Evolutionary conservation across 2,888 invertebrate genomes (phyloP).

Genomic region (Perithous albicinctus): DNA sequence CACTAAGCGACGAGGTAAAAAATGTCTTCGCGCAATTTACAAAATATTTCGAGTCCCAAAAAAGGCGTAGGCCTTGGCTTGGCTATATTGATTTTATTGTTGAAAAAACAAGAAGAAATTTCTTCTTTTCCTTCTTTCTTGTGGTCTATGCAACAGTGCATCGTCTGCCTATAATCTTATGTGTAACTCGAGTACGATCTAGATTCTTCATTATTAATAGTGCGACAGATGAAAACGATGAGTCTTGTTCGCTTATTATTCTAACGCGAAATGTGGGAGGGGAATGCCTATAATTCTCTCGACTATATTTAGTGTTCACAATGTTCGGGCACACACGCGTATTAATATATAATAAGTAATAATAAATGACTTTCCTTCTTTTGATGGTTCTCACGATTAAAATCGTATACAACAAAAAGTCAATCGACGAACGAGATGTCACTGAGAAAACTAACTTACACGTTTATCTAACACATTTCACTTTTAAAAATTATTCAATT

Average conservation of each 20-base stretch:
- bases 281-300: conserved; percentile 18
- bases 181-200: conserved; percentile 39
- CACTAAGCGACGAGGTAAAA: conserved; percentile 35
- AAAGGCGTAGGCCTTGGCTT: conserved; percentile 58
- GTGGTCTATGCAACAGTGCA: conserved; percentile 56
- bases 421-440: conserved; percentile 36
- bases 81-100: conserved; percentile 1
- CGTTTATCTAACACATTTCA: conserved; percentile 16
- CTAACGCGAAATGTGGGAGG: conserved; percentile 17
- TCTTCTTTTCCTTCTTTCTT: background rate
- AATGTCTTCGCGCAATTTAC: conserved; percentile 49
- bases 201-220: conserved; percentile 50
- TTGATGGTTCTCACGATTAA: conserved; percentile 35
- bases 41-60: conserved; percentile 52
- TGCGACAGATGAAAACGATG: conserved; percentile 49
- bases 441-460: conserved; percentile 15
- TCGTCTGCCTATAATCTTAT: conserved; percentile 52
- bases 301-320: background rate
- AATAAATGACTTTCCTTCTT: conserved; percentile 52
- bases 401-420: conserved; percentile 53
- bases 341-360: conserved; percentile 6
- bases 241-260: conserved; percentile 34
- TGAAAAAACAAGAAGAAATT: no score
- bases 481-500: conserved; percentile 20
- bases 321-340: conserved; percentile 3